Conservation (phyloP, 2,888 invertebrate genomes). For the Tetragonula carbonaria region DNA sequence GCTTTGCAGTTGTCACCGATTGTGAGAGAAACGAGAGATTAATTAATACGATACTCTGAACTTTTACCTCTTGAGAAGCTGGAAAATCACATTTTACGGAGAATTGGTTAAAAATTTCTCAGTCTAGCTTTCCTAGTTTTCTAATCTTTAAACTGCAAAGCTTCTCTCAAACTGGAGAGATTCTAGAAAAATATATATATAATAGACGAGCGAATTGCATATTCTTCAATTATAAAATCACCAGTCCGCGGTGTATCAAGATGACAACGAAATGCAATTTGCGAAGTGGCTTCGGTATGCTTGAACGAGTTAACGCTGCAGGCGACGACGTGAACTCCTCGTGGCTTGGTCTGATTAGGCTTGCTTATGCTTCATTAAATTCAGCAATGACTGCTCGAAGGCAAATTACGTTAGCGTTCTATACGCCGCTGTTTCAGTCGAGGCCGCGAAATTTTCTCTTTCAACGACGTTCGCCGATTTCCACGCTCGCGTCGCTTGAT, state of each 20-base stretch:
- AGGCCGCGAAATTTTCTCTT: slow-evolving; percentile 11
- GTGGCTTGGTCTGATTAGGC: slow-evolving; percentile 48
- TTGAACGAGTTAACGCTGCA: slow-evolving; percentile 53
- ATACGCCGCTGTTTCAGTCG: not conserved
- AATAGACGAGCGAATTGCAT: not conserved
- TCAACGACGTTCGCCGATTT: not conserved
- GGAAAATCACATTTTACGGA: too few relatives aligned
- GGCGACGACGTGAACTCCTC: slow-evolving; percentile 41
- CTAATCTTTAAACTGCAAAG: too few relatives aligned
- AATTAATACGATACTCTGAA: too few relatives aligned
- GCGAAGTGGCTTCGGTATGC: slow-evolving; percentile 34
- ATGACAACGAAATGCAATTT: slow-evolving; percentile 44
- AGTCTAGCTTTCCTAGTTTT: too few relatives aligned
- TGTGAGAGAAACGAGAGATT: too few relatives aligned
- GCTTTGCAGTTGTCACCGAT: not conserved
- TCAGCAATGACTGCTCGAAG: slow-evolving; percentile 45
- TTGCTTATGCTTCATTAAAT: slow-evolving; percentile 57
- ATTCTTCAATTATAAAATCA: slow-evolving; percentile 11
- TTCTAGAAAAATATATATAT: not conserved
- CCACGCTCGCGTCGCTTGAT: not conserved
- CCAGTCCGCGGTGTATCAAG: not conserved
- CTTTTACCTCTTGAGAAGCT: too few relatives aligned
- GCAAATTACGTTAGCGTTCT: slow-evolving; percentile 36
- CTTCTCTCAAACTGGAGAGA: too few relatives aligned
- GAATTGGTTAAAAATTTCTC: too few relatives aligned